Evolutionary conservation across 35 echinoderm and acorn worm genomes (phyloP).

Genomic region (Apostichopus japonicus): DNA sequence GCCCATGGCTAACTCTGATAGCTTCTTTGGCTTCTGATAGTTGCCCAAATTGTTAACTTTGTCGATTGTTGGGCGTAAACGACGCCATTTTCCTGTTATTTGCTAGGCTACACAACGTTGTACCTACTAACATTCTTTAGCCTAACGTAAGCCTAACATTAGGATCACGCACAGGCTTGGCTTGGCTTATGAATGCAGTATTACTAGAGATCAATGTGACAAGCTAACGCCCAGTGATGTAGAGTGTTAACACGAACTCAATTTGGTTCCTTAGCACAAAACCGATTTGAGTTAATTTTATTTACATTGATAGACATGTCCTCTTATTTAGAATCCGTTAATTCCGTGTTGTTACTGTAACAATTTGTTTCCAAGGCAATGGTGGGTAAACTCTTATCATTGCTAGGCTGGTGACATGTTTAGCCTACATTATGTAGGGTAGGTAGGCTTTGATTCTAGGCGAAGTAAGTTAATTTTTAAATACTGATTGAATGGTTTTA

Average conservation of each 20-base stretch:
- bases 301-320: too few relatives aligned
- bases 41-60: not conserved
- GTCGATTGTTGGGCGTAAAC: slow-evolving; percentile 37
- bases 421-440: too few relatives aligned
- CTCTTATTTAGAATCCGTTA: too few relatives aligned
- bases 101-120: not conserved
- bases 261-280: too few relatives aligned
- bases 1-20: not conserved
- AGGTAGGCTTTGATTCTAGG: too few relatives aligned
- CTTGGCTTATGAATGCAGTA: not conserved
- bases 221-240: slow-evolving; percentile 9
- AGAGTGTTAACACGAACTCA: not conserved
- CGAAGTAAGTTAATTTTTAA: too few relatives aligned
- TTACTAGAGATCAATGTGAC: not conserved
- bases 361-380: too few relatives aligned
- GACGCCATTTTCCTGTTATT: slow-evolving; percentile 11
- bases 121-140: slow-evolving; percentile 4
- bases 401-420: too few relatives aligned
- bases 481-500: too few relatives aligned
- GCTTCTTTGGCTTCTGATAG: not conserved
- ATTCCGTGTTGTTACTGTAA: too few relatives aligned
- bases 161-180: not conserved
- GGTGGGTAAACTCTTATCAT: too few relatives aligned
- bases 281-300: too few relatives aligned
- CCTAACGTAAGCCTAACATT: slow-evolving; percentile 26